A percentile compares a stretch with the other conserved stretches of the same genome.
Evolutionary conservation across 2,113 vertebrate species (phyloP).

Genomic region (pig (Sus scrofa)): DNA sequence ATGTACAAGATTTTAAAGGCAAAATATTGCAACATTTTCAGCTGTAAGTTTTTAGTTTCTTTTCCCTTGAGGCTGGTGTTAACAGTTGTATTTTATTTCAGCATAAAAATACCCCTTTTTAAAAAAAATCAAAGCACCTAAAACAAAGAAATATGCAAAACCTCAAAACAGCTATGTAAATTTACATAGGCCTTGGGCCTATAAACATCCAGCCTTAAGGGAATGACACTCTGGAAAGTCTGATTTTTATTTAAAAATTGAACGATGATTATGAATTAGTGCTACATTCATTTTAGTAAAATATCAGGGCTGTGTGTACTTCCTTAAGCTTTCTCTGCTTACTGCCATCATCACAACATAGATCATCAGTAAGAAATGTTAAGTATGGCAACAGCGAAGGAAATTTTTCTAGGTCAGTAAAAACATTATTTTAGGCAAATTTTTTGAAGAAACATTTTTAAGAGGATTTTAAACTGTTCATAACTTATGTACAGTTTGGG

Average conservation of each 20-base stretch:
- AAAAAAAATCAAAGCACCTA: conserved; percentile 62
- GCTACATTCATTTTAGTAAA: conserved; percentile 51
- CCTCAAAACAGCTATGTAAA: conserved; percentile 75
- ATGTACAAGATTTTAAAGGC: conserved; percentile 58
- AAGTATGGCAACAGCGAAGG: conserved; percentile 20
- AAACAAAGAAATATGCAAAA: conserved; percentile 63
- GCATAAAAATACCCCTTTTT: conserved; percentile 65
- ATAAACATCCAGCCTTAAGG: conserved; percentile 16
- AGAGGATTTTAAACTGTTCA: conserved; percentile 10
- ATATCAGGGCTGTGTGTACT: not conserved
- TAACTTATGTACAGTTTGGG: conserved; percentile 56
- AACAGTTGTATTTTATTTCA: conserved; percentile 70
- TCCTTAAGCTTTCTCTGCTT: conserved; percentile 22
- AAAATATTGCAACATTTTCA: conserved; percentile 57
- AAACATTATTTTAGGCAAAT: conserved; percentile 53
- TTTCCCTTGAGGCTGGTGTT: conserved; percentile 61
- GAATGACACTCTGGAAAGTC: conserved; percentile 55
- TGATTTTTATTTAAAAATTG: conserved; percentile 72
- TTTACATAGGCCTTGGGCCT: conserved; percentile 40
- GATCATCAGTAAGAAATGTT: conserved; percentile 47
- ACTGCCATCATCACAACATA: not conserved
- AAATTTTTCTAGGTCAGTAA: conserved; percentile 65
- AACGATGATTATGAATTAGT: conserved; percentile 55
- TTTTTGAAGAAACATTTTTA: conserved; percentile 54
- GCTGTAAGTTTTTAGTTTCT: conserved; percentile 36